Base-by-base conservation (phyloP, 2,888 invertebrate genomes). In the Loripinus fragilis region DNA sequence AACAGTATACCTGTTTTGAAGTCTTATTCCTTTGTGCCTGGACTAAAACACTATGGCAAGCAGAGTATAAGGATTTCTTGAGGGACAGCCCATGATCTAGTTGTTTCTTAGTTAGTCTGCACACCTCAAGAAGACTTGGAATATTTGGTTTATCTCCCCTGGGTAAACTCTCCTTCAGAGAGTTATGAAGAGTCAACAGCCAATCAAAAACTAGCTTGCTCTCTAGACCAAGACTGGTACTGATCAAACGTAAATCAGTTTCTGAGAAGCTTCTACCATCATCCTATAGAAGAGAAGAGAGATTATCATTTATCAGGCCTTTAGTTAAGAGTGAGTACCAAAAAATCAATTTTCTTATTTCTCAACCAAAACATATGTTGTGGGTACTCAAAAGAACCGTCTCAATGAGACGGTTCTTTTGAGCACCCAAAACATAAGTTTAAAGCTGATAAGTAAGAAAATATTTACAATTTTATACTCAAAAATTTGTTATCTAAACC, bases 1-100 rank as follows among this genome's bases (percentile, higher is more conserved):
- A 38, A 38, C 12, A 38, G 7, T 8, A 12, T 38, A 90, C 90
- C 86, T 88, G 71, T 83, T 82, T 87, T 23, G 74, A 68, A 25
- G 74, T 52, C 28, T 42, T 68, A 5, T 94, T 94, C 3, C 95
- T 89, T 15, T 95, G 94, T 48, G 95, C 94, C 86, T 95, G 95
- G 5, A 95, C 95, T 89, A 96, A 97, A 20, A 96, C 95, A 90
- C 96, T 96, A 0, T 93, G 86, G 68, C 84, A 84, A 1, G 81
- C 74, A n/a, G 67, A 66, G 69, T 68, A 71, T 77, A 96, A 93
- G 0, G 96, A 95, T n/a, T 94, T 93, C 17, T 91, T 88, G n/a
- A 94, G 90, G 0, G 95, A 91, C 70, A 95, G 95, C 0, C 96
- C 96, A 68, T 96, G 94, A 2, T 95, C 93, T 52, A 96, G 91